Conservation (phyloP, 2,888 invertebrate genomes). For the Tetragonisca angustula region DNA sequence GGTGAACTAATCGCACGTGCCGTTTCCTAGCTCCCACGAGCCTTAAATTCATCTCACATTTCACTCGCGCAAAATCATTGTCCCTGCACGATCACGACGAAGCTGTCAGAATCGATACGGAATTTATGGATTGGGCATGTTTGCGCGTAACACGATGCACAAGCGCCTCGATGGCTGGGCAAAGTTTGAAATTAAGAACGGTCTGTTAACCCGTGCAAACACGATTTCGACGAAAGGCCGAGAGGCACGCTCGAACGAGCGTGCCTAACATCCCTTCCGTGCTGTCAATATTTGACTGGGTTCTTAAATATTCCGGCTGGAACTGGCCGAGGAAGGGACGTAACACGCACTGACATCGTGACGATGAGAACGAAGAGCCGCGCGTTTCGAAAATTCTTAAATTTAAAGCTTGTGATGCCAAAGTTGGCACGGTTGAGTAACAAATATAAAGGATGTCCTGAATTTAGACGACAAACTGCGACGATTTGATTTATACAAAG, state of each 20-base stretch:
- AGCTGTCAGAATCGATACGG: background rate
- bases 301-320: conserved; percentile 40
- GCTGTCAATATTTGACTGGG: conserved; percentile 55
- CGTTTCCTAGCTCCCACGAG: background rate
- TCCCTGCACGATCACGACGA: background rate
- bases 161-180: conserved; percentile 5
- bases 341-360: background rate
- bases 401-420: background rate
- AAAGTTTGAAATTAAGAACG: conserved; percentile 28
- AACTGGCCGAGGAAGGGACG: conserved; percentile 6
- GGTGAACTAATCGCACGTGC: background rate
- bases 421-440: background rate
- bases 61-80: background rate
- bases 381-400: background rate
- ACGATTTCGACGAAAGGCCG: background rate
- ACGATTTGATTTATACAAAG: too few species aligned
- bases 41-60: background rate
- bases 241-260: conserved; percentile 1
- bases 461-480: too few species aligned
- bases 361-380: background rate
- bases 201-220: conserved; percentile 24
- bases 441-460: background rate
- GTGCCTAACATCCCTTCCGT: conserved; percentile 28
- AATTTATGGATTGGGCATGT: background rate
- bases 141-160: background rate